Percentiles rank a stretch among this genome's conserved stretches.
Conservation (phyloP, 35 echinoderm and acorn worm genomes). For the Heliocidaris tuberculata region DNA sequence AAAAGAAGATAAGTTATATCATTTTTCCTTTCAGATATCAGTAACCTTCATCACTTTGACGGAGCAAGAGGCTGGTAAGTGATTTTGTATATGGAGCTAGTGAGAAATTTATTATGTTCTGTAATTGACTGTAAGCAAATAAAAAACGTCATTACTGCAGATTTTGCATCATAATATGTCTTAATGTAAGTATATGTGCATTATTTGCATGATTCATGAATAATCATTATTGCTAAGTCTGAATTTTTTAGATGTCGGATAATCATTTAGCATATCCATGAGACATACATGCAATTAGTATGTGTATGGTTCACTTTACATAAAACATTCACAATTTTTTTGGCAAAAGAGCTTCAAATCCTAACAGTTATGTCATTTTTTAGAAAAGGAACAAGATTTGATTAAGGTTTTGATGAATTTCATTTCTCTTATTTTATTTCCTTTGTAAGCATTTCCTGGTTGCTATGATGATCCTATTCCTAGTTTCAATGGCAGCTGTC, state of each 20-base stretch:
- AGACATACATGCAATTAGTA: too few relatives aligned
- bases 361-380: too few relatives aligned
- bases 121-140: neutral
- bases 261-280: too few relatives aligned
- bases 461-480: slow-evolving; percentile 38
- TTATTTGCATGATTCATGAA: too few relatives aligned
- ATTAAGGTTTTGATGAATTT: neutral
- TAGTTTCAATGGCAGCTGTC: slow-evolving; percentile 3
- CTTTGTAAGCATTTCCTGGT: neutral
- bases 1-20: too few relatives aligned
- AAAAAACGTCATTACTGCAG: neutral
- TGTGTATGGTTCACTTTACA: too few relatives aligned
- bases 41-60: neutral
- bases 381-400: neutral
- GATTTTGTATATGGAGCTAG: neutral
- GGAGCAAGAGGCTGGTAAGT: neutral
- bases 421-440: neutral
- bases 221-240: too few relatives aligned
- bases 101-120: neutral
- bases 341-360: too few relatives aligned
- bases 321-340: too few relatives aligned
- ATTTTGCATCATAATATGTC: neutral
- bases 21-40: neutral
- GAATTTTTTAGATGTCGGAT: too few relatives aligned
- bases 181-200: neutral